Conservation (phyloP, 2,797 vertebrate genomes). For the Sternotherus odoratus region DNA sequence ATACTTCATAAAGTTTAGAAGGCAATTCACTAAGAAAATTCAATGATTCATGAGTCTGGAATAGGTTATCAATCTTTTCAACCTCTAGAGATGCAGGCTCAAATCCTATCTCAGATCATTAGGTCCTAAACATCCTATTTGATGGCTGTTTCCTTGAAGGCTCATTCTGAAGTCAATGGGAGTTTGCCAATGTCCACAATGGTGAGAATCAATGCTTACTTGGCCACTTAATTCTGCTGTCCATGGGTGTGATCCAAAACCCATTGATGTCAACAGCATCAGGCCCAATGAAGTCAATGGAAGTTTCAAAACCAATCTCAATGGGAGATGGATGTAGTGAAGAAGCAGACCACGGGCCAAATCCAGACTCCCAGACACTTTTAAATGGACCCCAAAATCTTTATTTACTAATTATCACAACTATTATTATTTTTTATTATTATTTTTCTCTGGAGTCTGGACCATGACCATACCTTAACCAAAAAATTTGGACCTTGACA, state of each 20-base stretch:
- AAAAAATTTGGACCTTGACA: too few relatives aligned
- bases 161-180: neutral
- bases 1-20: neutral
- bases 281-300: neutral
- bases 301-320: neutral
- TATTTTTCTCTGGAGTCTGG: too few relatives aligned
- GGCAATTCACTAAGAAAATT: neutral
- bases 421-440: too few relatives aligned
- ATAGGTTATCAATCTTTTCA: neutral
- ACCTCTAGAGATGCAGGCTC: neutral
- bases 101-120: neutral
- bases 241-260: neutral
- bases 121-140: neutral
- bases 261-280: fast-evolving
- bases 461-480: too few relatives aligned
- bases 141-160: neutral
- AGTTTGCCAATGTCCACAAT: neutral
- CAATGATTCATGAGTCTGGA: neutral
- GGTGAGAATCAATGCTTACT: neutral
- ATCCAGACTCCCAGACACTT: too few relatives aligned
- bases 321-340: neutral
- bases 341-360: too few relatives aligned
- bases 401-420: too few relatives aligned
- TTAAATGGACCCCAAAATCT: too few relatives aligned
- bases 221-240: neutral